Evolutionary conservation across 2,113 vertebrate species (phyloP).

Genomic region (Platysternon megacephalum): DNA sequence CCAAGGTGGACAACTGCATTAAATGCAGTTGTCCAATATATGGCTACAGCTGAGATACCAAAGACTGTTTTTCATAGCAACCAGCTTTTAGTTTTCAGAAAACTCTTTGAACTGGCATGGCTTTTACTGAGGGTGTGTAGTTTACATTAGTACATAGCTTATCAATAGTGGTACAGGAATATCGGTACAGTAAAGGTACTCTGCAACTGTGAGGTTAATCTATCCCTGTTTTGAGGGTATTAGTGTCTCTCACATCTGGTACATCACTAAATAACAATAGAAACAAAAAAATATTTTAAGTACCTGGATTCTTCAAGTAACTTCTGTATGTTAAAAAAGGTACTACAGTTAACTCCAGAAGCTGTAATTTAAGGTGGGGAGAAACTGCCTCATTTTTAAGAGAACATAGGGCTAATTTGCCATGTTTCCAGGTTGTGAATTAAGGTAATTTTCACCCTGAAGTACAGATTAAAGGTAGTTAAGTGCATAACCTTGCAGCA

Average conservation of each 20-base stretch:
- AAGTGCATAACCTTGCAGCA: neutral
- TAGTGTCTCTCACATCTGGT: neutral
- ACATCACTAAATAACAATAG: neutral
- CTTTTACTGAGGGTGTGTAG: accelerated
- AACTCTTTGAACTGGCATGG: accelerated
- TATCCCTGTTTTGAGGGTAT: neutral
- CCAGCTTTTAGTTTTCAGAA: neutral
- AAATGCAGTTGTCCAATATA: neutral
- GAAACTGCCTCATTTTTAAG: neutral
- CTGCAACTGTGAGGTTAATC: neutral
- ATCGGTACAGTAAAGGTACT: neutral
- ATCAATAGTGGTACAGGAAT: neutral
- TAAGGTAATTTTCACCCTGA: neutral
- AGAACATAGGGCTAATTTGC: accelerated
- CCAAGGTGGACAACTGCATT: accelerated
- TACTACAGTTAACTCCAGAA: neutral
- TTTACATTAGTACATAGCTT: accelerated
- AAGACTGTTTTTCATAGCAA: neutral
- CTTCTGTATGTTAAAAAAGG: neutral
- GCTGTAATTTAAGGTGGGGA: neutral
- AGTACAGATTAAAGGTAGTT: neutral
- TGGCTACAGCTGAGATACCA: neutral
- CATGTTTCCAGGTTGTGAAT: neutral
- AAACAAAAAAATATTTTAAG: neutral
- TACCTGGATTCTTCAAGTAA: neutral